These are phyloP conservation scores for Carcina quercana DNA, from an alignment of 2,888 invertebrate genomes.

Conservation along the genomic window DNA sequence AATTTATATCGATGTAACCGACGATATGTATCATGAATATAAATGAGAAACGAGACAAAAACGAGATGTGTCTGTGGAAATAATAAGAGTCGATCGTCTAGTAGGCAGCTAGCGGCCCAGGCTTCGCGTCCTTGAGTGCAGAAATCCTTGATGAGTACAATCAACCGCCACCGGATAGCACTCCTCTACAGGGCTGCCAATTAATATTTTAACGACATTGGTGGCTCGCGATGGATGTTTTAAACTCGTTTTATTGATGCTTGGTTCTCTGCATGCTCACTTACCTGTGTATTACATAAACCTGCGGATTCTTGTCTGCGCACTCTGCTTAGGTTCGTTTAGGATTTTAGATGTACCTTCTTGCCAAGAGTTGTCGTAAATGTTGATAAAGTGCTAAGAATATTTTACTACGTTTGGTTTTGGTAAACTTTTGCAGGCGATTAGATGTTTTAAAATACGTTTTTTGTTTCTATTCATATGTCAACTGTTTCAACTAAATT, in stretches of 20 bases:
- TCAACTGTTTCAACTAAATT: too few species aligned
- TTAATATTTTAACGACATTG: conserved; percentile 45
- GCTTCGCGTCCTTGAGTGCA: conserved; percentile 66
- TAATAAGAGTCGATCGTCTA: conserved; percentile 68
- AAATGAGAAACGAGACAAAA: conserved; percentile 64
- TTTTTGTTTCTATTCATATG: too few species aligned
- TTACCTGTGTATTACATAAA: neutral
- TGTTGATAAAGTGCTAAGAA: too few species aligned
- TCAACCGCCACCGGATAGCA: conserved; percentile 71
- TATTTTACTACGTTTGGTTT: too few species aligned
- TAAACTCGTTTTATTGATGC: conserved; percentile 31
- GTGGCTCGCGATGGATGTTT: conserved; percentile 24
- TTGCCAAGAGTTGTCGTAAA: too few species aligned
- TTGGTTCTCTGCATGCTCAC: too few species aligned
- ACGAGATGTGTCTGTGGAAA: conserved; percentile 66
- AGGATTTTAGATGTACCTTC: too few species aligned
- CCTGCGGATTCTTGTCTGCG: neutral
- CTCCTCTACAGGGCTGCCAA: conserved; percentile 61
- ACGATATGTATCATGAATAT: conserved; percentile 69
- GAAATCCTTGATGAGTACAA: conserved; percentile 74
- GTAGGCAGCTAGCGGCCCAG: conserved; percentile 27
- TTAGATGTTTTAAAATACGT: too few species aligned
- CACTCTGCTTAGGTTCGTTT: too few species aligned
- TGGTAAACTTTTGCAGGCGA: too few species aligned
- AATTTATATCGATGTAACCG: conserved; percentile 66